Conservation (phyloP, 2,888 invertebrate genomes). For the Rotaria sp. region DNA sequence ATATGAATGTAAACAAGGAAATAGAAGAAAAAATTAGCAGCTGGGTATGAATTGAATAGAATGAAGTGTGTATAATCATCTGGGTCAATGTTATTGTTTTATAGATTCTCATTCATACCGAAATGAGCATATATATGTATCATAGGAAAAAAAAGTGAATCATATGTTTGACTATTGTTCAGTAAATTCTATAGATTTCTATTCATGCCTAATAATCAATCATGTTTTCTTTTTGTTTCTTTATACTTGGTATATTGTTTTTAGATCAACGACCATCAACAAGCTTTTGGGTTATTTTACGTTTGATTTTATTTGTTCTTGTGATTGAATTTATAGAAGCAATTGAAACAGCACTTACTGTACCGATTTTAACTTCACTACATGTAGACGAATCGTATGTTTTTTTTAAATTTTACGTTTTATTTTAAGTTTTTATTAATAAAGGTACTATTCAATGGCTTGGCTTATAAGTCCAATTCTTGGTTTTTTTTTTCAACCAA, state of each 20-base stretch:
- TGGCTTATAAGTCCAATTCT: constrained; percentile 89
- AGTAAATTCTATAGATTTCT: neutral
- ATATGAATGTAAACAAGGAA: neutral
- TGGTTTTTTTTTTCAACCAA: constrained; percentile 85
- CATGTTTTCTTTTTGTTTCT: too few species aligned
- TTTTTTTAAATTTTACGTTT: neutral
- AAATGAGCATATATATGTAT: neutral
- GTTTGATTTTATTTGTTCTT: constrained; percentile 34
- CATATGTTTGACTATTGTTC: neutral
- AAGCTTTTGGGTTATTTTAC: constrained; percentile 19
- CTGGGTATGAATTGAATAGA: neutral
- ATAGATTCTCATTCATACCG: neutral
- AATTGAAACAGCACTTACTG: constrained; percentile 38
- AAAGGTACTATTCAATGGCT: constrained; percentile 60
- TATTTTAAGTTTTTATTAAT: neutral
- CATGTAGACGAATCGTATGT: constrained; percentile 36
- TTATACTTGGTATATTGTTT: too few species aligned
- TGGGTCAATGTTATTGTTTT: neutral
- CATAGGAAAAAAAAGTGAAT: neutral
- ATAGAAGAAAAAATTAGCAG: neutral
- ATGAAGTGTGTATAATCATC: neutral
- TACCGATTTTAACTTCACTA: constrained; percentile 34
- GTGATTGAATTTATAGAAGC: constrained; percentile 38
- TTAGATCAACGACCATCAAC: neutral
- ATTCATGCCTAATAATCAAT: neutral